phyloP scores from a whole-genome alignment of 35 echinoderm and acorn worm genomes.

The Acanthaster planci region DNA sequence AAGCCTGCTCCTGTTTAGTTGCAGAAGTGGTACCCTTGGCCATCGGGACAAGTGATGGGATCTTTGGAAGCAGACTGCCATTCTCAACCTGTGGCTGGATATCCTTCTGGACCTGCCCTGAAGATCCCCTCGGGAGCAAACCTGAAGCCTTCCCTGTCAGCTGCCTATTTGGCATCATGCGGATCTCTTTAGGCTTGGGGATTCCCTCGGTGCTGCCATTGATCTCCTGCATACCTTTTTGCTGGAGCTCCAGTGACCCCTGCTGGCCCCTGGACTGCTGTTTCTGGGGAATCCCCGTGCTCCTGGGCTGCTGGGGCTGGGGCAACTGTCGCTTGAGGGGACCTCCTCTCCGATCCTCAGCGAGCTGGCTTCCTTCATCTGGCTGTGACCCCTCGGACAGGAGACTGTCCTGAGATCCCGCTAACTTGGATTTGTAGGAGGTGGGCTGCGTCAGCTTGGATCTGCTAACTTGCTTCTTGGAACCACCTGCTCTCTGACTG shows the following conservation, averaged over 20 bases:
- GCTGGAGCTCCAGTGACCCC: neutral
- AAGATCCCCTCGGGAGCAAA: neutral
- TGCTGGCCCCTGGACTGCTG: neutral
- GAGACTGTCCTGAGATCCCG: conserved; percentile 2
- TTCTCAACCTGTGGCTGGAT: neutral
- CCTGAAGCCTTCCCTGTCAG: neutral
- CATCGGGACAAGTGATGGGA: neutral
- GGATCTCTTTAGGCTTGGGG: conserved; percentile 6
- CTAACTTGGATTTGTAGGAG: conserved; percentile 6
- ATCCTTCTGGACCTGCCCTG: neutral
- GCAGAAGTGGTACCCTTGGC: neutral
- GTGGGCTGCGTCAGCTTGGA: neutral
- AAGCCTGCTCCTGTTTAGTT: neutral
- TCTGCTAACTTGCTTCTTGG: neutral
- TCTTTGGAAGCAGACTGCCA: neutral
- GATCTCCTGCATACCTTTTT: neutral
- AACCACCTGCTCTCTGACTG: neutral
- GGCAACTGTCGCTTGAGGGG: neutral
- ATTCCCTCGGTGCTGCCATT: neutral
- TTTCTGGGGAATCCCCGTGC: neutral
- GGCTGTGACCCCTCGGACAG: neutral
- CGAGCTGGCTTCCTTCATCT: neutral
- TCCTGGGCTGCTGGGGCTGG: neutral
- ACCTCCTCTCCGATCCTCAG: conserved; percentile 11
- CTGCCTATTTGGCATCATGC: neutral